These are phyloP conservation scores for Subanguina moxae DNA, from an alignment of 1,140 invertebrate species.

Conservation along the genomic window DNA sequence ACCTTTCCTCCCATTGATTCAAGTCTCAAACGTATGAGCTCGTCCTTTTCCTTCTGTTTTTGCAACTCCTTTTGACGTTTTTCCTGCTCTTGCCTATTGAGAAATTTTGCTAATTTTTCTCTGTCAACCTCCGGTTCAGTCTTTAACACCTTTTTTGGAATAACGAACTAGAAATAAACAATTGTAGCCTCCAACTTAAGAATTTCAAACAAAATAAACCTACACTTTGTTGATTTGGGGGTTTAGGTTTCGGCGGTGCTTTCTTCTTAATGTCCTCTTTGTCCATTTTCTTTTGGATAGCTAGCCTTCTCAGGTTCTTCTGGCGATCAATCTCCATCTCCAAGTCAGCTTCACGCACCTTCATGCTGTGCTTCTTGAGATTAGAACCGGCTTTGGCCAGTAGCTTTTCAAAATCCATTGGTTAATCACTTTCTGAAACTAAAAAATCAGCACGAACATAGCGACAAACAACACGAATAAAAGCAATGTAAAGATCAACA, in stretches of 20 bases:
- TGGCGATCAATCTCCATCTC: slow-evolving; percentile 25
- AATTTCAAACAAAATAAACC: slow-evolving; percentile 1
- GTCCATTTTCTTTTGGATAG: slow-evolving; percentile 16
- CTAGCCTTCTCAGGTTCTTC: slow-evolving; percentile 15
- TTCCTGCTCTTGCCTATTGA: slow-evolving; percentile 10
- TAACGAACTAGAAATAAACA: slow-evolving; percentile 32
- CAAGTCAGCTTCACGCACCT: slow-evolving; percentile 32
- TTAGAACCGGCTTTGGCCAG: slow-evolving; percentile 35
- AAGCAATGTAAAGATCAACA: not conserved
- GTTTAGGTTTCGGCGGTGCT: slow-evolving; percentile 14
- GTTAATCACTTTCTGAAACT: not conserved
- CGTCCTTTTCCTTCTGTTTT: slow-evolving; percentile 23
- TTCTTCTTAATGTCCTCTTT: slow-evolving; percentile 27
- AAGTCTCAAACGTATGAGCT: slow-evolving; percentile 24
- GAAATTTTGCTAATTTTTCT: slow-evolving; percentile 14
- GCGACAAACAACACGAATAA: not conserved
- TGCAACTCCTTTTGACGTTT: slow-evolving; percentile 21
- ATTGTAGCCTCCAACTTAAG: not conserved
- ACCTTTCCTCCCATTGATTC: slow-evolving; percentile 36
- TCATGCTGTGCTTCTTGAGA: slow-evolving; percentile 20
- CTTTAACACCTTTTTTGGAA: slow-evolving; percentile 25
- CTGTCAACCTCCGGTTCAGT: slow-evolving; percentile 21
- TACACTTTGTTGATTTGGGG: slow-evolving; percentile 29
- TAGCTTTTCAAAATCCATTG: slow-evolving; percentile 40
- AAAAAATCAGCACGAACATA: not conserved